Evolutionary conservation across 2,888 invertebrate genomes (phyloP).

Genomic region (Caenorhabditis parvicauda): DNA sequence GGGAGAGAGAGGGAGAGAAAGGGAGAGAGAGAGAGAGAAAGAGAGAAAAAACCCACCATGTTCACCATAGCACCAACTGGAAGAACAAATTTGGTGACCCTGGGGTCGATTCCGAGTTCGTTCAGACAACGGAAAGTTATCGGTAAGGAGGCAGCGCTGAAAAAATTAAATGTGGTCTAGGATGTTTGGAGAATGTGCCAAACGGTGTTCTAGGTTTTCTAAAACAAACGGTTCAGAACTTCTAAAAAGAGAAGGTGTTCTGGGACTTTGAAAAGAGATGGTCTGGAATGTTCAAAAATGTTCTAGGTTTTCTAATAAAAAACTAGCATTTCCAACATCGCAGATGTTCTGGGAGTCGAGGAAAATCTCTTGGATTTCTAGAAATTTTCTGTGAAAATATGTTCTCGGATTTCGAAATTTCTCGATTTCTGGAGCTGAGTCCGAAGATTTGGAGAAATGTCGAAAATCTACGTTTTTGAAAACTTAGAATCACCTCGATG

Average conservation of each 20-base stretch:
- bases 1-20: neutral
- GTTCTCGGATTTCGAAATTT: neutral
- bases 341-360: too few relatives aligned
- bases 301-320: too few relatives aligned
- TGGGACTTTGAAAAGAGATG: too few relatives aligned
- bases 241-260: too few relatives aligned
- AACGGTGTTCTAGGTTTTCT: neutral
- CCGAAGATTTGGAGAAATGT: neutral
- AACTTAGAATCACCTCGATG: constrained; percentile 68
- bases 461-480: neutral
- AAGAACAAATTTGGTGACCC: constrained; percentile 70
- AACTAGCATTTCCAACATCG: too few relatives aligned
- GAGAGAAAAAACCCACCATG: constrained; percentile 71
- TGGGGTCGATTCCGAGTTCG: constrained; percentile 70
- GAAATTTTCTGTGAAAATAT: neutral
- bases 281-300: too few relatives aligned
- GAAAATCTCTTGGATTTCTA: too few relatives aligned
- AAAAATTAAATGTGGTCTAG: neutral
- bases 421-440: too few relatives aligned
- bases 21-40: neutral
- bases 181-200: neutral
- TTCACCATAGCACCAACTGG: constrained; percentile 71
- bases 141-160: constrained; percentile 71
- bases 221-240: too few relatives aligned
- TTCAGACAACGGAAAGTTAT: constrained; percentile 72